These are phyloP conservation scores for Tragelaphus oryx DNA, from an alignment of 2,797 vertebrate species.

Conservation along the genomic window DNA sequence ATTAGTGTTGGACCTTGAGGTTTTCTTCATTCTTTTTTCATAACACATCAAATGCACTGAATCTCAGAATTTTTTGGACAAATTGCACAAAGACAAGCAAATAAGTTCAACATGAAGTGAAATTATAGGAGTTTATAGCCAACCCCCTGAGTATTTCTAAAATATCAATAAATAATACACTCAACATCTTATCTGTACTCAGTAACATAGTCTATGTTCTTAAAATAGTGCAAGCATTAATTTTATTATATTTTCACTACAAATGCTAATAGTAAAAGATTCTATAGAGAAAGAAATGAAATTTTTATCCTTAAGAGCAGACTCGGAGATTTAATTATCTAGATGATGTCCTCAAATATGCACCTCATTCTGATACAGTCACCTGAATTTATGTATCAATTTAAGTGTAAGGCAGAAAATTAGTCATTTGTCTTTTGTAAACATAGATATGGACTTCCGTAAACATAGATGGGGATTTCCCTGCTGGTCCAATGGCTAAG, in stretches of 20 bases:
- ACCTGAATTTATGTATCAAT: background rate
- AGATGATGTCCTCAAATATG: background rate
- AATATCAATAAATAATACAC: background rate
- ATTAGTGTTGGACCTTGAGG: background rate
- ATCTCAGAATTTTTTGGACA: background rate
- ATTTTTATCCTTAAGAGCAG: background rate
- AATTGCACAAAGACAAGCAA: background rate
- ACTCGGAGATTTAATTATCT: background rate
- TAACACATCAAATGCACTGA: background rate
- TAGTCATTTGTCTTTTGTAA: background rate
- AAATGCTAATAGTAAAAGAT: background rate
- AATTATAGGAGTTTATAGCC: background rate
- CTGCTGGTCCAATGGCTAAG: background rate
- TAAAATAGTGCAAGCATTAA: background rate
- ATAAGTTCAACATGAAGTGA: background rate
- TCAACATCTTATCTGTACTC: background rate
- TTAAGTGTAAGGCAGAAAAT: background rate
- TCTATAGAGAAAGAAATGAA: background rate
- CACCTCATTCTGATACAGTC: background rate
- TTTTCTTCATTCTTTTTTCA: background rate
- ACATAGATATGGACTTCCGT: background rate
- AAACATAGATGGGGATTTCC: background rate
- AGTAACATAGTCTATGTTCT: background rate
- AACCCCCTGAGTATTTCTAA: conserved; percentile 1
- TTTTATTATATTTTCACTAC: background rate